Percentiles rank a stretch among this genome's conserved stretches.
These are phyloP conservation scores for Akabosia matsudoensis DNA, from an alignment of 1,140 invertebrate genomes.

Conservation along the genomic window DNA sequence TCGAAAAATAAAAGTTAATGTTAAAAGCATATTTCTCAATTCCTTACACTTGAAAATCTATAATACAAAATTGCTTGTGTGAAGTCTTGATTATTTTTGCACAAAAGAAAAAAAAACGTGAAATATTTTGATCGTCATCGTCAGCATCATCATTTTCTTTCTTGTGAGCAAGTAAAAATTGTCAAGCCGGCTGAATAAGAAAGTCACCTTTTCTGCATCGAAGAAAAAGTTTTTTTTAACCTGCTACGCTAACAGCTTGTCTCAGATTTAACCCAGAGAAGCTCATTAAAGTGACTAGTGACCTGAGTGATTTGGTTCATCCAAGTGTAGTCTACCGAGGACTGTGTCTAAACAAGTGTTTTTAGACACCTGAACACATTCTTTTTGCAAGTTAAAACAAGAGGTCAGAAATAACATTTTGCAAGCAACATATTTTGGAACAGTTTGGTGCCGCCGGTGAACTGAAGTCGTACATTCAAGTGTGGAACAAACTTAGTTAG, in stretches of 20 bases:
- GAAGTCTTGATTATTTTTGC: no score
- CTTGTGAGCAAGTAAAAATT: neutral
- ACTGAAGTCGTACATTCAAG: no score
- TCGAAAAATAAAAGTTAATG: neutral
- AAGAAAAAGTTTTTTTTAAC: no score
- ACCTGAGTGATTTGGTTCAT: neutral
- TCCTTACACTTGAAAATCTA: neutral
- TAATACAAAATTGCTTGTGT: no score
- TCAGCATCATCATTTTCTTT: neutral
- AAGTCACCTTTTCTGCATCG: neutral
- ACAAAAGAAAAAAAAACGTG: neutral
- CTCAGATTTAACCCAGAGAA: neutral
- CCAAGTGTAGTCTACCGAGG: neutral
- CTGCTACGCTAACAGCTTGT: neutral
- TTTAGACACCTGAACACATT: no score
- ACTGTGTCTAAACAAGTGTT: neutral
- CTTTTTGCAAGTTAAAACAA: no score
- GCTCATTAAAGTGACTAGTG: neutral
- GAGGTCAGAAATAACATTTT: no score
- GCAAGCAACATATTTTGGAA: no score
- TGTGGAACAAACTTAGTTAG: no score
- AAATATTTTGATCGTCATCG: neutral
- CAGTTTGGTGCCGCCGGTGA: no score
- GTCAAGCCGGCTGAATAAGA: constrained; percentile 6
- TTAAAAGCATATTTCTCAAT: neutral